Evolutionary conservation across 23 tunicate species (phyloP).

Genomic region (Trididemnum clinides): DNA sequence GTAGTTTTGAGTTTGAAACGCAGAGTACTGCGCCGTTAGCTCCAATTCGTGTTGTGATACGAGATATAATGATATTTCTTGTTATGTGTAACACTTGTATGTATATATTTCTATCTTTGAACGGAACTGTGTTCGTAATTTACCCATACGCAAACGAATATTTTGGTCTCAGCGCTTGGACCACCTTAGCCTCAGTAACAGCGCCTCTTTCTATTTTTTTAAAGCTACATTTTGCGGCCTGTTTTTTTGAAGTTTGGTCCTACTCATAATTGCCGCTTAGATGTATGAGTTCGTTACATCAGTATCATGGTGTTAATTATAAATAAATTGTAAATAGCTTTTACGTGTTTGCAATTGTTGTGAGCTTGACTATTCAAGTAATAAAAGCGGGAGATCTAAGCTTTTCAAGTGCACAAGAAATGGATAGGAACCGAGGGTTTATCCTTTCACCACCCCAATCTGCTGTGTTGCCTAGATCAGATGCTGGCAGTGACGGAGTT

Average conservation of each 20-base stretch:
- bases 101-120: constrained; percentile 10
- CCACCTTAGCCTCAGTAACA: constrained; percentile 24
- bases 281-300: no score
- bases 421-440: no score
- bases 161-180: constrained; percentile 41
- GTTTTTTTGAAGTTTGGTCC: constrained; percentile 37
- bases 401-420: no score
- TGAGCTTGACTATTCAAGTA: no score
- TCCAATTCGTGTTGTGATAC: constrained; percentile 7
- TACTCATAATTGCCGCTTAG: constrained; percentile 20
- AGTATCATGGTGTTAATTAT: no score
- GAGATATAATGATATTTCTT: constrained; percentile 14
- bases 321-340: no score
- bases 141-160: neutral
- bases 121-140: constrained; percentile 14
- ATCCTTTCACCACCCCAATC: no score
- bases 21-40: neutral
- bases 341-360: no score
- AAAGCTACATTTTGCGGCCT: constrained; percentile 28
- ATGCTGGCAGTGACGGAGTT: no score
- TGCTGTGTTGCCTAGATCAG: no score
- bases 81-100: constrained; percentile 28
- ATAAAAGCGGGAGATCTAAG: no score
- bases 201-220: constrained; percentile 23
- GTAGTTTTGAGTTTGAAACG: neutral